These are phyloP conservation scores for Pheosia gnoma DNA, from an alignment of 2,888 invertebrate genomes.

Conservation along the genomic window DNA sequence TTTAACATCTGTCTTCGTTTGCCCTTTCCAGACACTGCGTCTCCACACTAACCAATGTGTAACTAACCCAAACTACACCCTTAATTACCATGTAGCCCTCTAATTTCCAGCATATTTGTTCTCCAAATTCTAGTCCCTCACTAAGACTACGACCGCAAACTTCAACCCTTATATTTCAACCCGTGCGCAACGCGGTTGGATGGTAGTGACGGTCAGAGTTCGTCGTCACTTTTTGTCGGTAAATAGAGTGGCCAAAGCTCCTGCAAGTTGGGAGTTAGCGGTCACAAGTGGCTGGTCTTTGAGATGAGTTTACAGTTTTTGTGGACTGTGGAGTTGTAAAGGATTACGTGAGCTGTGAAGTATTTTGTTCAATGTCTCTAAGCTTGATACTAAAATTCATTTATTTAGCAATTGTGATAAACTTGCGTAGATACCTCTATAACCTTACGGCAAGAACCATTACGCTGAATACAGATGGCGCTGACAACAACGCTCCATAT, in stretches of 20 bases:
- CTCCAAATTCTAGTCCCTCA: slow-evolving; percentile 1
- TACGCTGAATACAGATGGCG: no score
- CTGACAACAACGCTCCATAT: no score
- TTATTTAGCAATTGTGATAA: no score
- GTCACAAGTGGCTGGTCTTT: slow-evolving; percentile 5
- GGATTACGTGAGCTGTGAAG: background rate
- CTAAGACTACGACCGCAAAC: slow-evolving; percentile 4
- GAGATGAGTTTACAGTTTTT: slow-evolving; percentile 2
- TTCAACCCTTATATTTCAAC: slow-evolving; percentile 7
- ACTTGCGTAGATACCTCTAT: no score
- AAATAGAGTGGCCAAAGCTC: background rate
- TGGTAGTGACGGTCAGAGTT: background rate
- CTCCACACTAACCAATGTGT: slow-evolving; percentile 5
- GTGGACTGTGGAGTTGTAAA: background rate
- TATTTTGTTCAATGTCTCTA: background rate
- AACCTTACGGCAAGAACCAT: no score
- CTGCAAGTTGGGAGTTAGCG: background rate
- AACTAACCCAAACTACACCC: background rate
- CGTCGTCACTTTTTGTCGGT: background rate
- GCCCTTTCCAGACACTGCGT: background rate
- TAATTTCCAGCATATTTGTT: slow-evolving; percentile 4
- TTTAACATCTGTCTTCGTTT: background rate
- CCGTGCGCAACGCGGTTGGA: background rate
- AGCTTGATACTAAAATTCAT: no score
- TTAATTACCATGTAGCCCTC: slow-evolving; percentile 3